Evolutionary conservation across 1,140 invertebrate species (phyloP).

Genomic region (Bombus terrestris): DNA sequence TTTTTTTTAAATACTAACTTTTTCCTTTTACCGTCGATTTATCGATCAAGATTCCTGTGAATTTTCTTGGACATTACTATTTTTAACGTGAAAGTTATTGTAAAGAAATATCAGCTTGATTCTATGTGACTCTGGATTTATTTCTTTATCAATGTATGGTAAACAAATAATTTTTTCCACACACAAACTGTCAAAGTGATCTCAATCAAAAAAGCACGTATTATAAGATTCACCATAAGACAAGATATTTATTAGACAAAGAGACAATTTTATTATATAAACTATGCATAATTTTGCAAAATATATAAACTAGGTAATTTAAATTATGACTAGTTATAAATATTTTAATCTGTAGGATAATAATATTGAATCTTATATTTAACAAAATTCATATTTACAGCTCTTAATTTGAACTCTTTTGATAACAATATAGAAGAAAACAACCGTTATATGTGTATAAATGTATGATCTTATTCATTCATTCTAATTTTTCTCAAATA

Average conservation of each 20-base stretch:
- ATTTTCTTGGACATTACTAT: not conserved
- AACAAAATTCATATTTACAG: not conserved
- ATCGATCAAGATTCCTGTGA: not conserved
- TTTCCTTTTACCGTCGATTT: not conserved
- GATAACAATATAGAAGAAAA: too few species aligned
- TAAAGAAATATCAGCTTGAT: not conserved
- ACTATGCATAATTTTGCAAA: too few species aligned
- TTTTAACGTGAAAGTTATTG: not conserved
- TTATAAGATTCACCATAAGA: too few species aligned
- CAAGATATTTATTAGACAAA: too few species aligned
- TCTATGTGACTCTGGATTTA: not conserved
- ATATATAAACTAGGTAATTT: too few species aligned
- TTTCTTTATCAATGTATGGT: not conserved
- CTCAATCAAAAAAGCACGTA: not conserved
- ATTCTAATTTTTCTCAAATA: too few species aligned
- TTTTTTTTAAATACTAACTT: not conserved
- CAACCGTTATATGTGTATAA: too few species aligned
- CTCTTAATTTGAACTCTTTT: too few species aligned
- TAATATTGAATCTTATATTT: not conserved
- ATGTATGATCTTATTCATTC: too few species aligned
- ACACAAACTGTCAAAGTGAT: not conserved
- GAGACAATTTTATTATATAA: too few species aligned
- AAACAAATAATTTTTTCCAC: not conserved
- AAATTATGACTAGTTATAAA: too few species aligned
- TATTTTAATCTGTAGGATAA: not conserved